phyloP scores from a whole-genome alignment of 2,888 invertebrate genomes.

The Spilosoma lubricipeda region DNA sequence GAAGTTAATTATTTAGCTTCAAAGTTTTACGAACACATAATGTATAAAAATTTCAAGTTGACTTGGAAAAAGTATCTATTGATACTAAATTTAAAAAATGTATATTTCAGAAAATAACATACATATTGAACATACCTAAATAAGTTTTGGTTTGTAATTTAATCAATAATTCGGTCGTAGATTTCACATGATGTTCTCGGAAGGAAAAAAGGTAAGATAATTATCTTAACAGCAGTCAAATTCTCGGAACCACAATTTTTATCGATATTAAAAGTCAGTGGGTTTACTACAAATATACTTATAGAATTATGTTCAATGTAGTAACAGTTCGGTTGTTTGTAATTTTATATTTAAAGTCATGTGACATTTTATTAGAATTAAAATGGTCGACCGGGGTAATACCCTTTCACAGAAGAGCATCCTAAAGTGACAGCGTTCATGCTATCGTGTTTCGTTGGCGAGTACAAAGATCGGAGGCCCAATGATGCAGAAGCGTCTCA shows the following conservation, averaged over 20 bases:
- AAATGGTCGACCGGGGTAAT: no score
- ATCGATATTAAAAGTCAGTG: neutral
- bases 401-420: no score
- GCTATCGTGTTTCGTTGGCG: no score
- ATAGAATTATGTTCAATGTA: neutral
- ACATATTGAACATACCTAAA: neutral
- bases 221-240: neutral
- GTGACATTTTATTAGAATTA: neutral
- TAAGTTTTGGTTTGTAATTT: neutral
- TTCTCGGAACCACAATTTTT: neutral
- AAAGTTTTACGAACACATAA: no score
- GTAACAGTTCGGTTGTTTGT: neutral
- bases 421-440: no score
- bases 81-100: neutral
- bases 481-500: no score
- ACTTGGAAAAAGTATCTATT: neutral
- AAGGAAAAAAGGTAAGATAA: neutral
- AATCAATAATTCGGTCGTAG: neutral
- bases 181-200: neutral
- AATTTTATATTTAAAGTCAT: neutral
- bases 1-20: no score
- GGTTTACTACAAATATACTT: neutral
- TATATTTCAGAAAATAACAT: neutral
- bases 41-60: no score
- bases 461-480: no score